Percentiles rank a stretch among this genome's conserved stretches.
These are phyloP conservation scores for Micrasema minimum DNA, from an alignment of 1,140 invertebrate genomes.

Conservation along the genomic window DNA sequence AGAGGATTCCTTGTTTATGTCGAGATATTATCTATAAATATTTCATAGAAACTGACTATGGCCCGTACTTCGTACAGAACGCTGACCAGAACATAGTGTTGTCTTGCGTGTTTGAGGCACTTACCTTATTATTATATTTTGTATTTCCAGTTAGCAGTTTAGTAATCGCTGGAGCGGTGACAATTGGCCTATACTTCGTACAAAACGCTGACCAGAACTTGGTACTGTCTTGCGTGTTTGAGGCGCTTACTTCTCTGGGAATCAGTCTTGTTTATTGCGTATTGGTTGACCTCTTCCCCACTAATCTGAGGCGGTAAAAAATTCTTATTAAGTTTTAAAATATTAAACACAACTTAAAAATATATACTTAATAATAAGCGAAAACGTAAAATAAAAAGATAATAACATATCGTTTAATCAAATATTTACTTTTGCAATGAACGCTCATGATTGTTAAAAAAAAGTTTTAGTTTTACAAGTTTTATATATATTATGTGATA, in stretches of 20 bases:
- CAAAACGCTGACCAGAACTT: constrained; percentile 76
- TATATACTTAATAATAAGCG: too few species aligned
- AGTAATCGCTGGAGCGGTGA: constrained; percentile 76
- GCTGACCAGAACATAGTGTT: constrained; percentile 76
- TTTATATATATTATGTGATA: too few species aligned
- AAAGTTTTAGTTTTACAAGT: too few species aligned
- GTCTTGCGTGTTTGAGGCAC: constrained; percentile 79
- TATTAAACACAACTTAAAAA: neutral
- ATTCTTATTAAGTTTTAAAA: constrained; percentile 24
- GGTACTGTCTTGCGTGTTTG: constrained; percentile 78
- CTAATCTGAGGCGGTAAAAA: constrained; percentile 83
- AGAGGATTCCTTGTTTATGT: too few species aligned
- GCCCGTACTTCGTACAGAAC: constrained; percentile 79
- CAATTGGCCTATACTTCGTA: constrained; percentile 81
- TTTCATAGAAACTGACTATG: too few species aligned
- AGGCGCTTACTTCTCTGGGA: constrained; percentile 78
- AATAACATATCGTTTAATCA: too few species aligned
- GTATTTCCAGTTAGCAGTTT: constrained; percentile 75
- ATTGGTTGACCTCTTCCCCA: constrained; percentile 81
- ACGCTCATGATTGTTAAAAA: too few species aligned
- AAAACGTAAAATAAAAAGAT: too few species aligned
- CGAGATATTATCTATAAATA: too few species aligned
- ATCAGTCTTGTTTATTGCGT: constrained; percentile 81
- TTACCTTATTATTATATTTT: constrained; percentile 69
- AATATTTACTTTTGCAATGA: too few species aligned